Base-by-base conservation (phyloP, 2,888 invertebrate species). In the Copidosoma aretas region DNA sequence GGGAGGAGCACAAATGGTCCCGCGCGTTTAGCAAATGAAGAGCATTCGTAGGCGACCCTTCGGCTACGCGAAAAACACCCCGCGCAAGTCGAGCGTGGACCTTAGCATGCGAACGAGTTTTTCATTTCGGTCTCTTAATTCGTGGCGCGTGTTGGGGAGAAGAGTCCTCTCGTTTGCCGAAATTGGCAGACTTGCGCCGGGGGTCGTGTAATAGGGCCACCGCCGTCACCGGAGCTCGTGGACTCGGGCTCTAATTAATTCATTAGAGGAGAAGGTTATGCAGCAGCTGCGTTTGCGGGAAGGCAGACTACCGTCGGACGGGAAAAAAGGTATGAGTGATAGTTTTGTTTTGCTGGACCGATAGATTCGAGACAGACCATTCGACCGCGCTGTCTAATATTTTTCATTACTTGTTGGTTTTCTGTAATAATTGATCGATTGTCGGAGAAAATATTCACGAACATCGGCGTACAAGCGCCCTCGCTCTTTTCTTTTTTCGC, bases 61-160 rank as follows among this genome's bases (percentile, higher is more conserved):
- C 49, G 21, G 39, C 52, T 43, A 59, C 3, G 43, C 43, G 43
- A 49, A 49, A 49, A 56, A 21, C 63, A 17, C 39, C 19, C 12
- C 49, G 8, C 14, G 39, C 17, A 25, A 14, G 41, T 51, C 39
- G 43, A 32, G 60, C 60, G 32, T 21, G 60, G 54, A 41, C 54
- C 17, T 60, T 65, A 65, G 60, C 60, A 60, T 65, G 65, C 32
- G 54, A 65, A 60, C 8, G 32, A 32, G 51, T 51, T 39, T 39
- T 49, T 21, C 17, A n/a, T 41, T 17, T 43, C 46, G 41, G 17
- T 19, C 41, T 25, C 17, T 62, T 62, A 54, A 19, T 46, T n/a
- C 22, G 15, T 2, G 8, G 21, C 4, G 1, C 10, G 41, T 5
- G 51, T n/a, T 21, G 14, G 41, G 14, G 41, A 41, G 41, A 41